Percentiles rank a stretch among this genome's conserved stretches.
These are phyloP conservation scores for Metopolophium dirhodum DNA, from an alignment of 1,140 invertebrate species.

Conservation along the genomic window DNA sequence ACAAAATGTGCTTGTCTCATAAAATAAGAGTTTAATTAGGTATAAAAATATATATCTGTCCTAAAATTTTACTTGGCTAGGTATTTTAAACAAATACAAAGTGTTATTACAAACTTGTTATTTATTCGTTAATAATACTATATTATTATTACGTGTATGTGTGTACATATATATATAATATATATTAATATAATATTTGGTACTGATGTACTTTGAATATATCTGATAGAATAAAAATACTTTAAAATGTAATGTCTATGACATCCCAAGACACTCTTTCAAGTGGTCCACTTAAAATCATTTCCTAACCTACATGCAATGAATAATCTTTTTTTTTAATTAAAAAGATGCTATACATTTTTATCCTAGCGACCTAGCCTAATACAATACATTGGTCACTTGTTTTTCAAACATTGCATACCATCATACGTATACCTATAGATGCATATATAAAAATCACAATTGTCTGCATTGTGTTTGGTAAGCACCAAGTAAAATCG, in stretches of 20 bases:
- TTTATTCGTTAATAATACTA: background rate
- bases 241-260: background rate
- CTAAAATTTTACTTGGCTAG: background rate
- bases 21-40: background rate
- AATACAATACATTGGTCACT: background rate
- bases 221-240: background rate
- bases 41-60: background rate
- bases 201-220: background rate
- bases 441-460: conserved; percentile 4
- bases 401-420: background rate
- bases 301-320: background rate
- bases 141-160: too few relatives aligned
- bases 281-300: background rate
- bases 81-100: background rate
- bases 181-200: background rate
- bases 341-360: background rate
- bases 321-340: background rate
- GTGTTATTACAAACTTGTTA: background rate
- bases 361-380: background rate
- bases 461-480: conserved; percentile 15
- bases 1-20: background rate
- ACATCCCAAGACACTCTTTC: background rate
- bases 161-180: background rate
- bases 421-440: background rate
- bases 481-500: conserved; percentile 45